A percentile compares a stretch with the other conserved stretches of the same genome.
These are phyloP conservation scores for Aviceda subcristata DNA, from an alignment of 2,113 vertebrate species.

Conservation along the genomic window DNA sequence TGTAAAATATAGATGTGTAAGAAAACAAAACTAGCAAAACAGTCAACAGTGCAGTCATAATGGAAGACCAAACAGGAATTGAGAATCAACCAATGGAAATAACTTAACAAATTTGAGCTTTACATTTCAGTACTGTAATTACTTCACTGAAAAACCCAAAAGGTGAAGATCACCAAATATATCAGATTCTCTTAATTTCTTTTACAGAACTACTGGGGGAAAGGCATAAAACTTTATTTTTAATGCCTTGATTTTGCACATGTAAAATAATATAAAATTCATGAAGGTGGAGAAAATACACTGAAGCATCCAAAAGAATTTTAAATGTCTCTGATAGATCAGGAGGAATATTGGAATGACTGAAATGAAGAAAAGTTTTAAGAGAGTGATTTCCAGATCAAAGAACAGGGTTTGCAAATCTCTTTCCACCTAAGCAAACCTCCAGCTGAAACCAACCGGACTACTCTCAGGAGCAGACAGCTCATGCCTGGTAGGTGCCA, in stretches of 20 bases:
- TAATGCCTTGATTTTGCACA: background rate
- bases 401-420: background rate
- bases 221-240: background rate
- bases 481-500: background rate
- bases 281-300: conserved; percentile 1
- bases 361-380: background rate
- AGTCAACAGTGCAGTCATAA: background rate
- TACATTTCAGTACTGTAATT: background rate
- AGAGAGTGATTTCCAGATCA: background rate
- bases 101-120: background rate
- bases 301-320: conserved; percentile 15
- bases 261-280: conserved; percentile 9
- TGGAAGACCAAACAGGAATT: background rate
- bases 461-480: background rate
- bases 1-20: background rate
- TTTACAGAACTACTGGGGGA: background rate
- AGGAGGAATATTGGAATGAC: background rate
- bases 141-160: background rate
- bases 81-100: background rate
- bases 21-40: background rate
- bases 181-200: background rate
- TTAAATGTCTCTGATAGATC: background rate
- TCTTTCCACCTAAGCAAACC: background rate
- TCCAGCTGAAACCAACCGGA: background rate
- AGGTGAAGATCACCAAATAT: background rate